Evolutionary conservation across 2,888 invertebrate genomes (phyloP).

Genomic region (Lacanobia oleracea): DNA sequence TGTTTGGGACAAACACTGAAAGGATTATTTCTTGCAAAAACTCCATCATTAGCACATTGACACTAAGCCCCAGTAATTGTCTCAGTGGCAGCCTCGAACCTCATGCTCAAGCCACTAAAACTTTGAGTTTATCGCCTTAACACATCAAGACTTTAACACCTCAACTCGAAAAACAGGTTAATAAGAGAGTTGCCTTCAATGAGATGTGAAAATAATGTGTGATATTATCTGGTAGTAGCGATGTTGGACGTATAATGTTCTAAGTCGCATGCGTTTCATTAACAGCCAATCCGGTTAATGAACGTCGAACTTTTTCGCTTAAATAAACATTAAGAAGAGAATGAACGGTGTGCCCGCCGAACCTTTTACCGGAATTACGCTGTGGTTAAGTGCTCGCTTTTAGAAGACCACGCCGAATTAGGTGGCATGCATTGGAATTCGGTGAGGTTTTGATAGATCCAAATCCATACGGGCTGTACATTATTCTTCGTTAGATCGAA

Average conservation of each 20-base stretch:
- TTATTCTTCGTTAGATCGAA: slow-evolving; percentile 6
- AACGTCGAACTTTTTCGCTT: slow-evolving; percentile 87
- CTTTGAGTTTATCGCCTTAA: slow-evolving; percentile 76
- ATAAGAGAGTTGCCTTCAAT: slow-evolving; percentile 79
- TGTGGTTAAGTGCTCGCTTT: slow-evolving; percentile 84
- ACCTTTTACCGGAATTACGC: slow-evolving; percentile 88
- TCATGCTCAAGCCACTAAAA: slow-evolving; percentile 74
- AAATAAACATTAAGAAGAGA: slow-evolving; percentile 88
- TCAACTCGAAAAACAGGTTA: slow-evolving; percentile 82
- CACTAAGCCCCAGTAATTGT: slow-evolving; percentile 61
- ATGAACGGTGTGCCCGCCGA: slow-evolving; percentile 79
- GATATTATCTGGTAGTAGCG: slow-evolving; percentile 79
- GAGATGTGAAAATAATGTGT: slow-evolving; percentile 85
- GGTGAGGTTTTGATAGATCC: slow-evolving; percentile 34
- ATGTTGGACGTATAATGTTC: slow-evolving; percentile 75
- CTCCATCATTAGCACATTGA: slow-evolving; percentile 69
- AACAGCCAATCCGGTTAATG: slow-evolving; percentile 86
- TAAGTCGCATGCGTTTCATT: slow-evolving; percentile 82
- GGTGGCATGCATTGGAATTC: slow-evolving; percentile 68
- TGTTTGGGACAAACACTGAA: slow-evolving; percentile 8
- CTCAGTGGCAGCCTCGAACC: slow-evolving; percentile 49
- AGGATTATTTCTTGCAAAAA: slow-evolving; percentile 24
- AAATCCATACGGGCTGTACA: background rate
- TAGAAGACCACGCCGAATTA: slow-evolving; percentile 74
- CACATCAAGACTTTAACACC: slow-evolving; percentile 80